A percentile compares a stretch with the other conserved stretches of the same genome.
These are phyloP conservation scores for Dione juno DNA, from an alignment of 2,888 invertebrate genomes.

Conservation along the genomic window DNA sequence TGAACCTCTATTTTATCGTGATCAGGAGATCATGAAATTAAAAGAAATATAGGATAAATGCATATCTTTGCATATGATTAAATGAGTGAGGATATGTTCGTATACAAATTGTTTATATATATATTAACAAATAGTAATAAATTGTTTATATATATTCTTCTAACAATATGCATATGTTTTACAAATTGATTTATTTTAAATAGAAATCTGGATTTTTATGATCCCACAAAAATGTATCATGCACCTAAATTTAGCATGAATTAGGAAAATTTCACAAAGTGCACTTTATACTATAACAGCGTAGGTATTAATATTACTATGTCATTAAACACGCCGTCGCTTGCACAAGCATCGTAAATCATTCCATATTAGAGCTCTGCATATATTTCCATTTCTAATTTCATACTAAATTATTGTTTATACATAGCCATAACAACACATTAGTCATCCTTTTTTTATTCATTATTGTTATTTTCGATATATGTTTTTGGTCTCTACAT, in stretches of 20 bases:
- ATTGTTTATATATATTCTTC: too few relatives aligned
- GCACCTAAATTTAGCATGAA: background rate
- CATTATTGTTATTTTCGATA: background rate
- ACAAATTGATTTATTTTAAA: too few relatives aligned
- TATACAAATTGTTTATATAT: too few relatives aligned
- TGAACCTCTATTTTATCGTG: too few relatives aligned
- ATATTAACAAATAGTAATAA: too few relatives aligned
- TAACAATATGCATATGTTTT: too few relatives aligned
- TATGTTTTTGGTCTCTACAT: too few relatives aligned
- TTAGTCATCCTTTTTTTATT: background rate
- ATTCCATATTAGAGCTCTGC: slow-evolving; percentile 62
- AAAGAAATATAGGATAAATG: too few relatives aligned
- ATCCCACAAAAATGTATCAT: background rate
- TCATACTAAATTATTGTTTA: slow-evolving; percentile 10
- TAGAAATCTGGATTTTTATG: too few relatives aligned
- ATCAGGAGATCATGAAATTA: too few relatives aligned
- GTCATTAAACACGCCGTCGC: slow-evolving; percentile 72
- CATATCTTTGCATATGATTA: too few relatives aligned
- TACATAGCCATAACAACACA: background rate
- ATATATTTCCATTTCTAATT: slow-evolving; percentile 28
- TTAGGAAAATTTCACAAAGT: background rate
- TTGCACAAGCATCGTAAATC: slow-evolving; percentile 73
- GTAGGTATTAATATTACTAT: slow-evolving; percentile 55
- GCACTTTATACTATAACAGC: background rate
- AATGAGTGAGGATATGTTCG: too few relatives aligned